These are phyloP conservation scores for Pseudomyrmex flavicornis DNA, from an alignment of 1,140 invertebrate species.

Conservation along the genomic window DNA sequence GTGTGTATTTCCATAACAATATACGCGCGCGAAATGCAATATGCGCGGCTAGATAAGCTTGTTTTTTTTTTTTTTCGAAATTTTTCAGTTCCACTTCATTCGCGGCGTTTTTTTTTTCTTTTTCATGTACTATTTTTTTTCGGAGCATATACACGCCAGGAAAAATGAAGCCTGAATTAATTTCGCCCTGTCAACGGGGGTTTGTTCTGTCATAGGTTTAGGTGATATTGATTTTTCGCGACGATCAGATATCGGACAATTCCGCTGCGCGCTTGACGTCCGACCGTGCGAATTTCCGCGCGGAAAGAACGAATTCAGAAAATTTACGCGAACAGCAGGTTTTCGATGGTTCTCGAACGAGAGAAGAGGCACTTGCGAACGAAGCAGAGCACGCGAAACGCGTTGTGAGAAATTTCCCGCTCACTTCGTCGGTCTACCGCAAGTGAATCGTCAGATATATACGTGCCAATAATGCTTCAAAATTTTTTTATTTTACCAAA, in stretches of 20 bases:
- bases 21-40: not conserved
- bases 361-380: not conserved
- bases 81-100: constrained; percentile 7
- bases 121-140: not conserved
- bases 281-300: not conserved
- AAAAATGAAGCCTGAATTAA: constrained; percentile 12
- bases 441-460: not conserved
- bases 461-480: not conserved
- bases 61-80: constrained; percentile 12
- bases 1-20: not conserved
- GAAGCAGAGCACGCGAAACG: not conserved
- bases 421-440: not conserved
- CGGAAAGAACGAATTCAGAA: not conserved
- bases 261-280: not conserved
- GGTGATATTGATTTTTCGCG: constrained; percentile 29
- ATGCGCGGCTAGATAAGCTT: not conserved
- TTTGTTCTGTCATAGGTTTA: constrained; percentile 15
- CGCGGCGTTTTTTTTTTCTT: not conserved
- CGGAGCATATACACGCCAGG: not conserved
- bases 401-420: too few relatives aligned
- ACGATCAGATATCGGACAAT: constrained; percentile 35
- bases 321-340: not conserved
- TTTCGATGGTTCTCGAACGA: not conserved
- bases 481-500: not conserved
- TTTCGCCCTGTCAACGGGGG: constrained; percentile 23